phyloP scores from a whole-genome alignment of 2,797 vertebrate species.

The Anguilla marmorata region DNA sequence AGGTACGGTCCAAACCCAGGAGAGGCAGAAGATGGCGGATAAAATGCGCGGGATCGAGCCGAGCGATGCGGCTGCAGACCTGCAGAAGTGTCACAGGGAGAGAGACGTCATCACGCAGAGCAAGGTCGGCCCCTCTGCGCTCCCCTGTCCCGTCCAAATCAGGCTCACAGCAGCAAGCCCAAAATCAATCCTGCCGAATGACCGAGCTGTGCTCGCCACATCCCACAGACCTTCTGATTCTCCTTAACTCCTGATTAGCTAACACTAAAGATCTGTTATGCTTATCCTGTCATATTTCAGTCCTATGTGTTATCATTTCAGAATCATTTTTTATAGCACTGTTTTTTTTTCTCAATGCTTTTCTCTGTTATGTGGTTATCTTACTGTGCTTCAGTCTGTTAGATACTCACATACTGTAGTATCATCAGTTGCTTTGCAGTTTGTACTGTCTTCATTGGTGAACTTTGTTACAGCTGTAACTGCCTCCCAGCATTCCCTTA shows the following conservation, averaged over 20 bases:
- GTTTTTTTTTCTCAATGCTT: neutral
- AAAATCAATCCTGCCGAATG: neutral
- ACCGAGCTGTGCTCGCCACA: neutral
- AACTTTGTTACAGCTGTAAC: constrained; percentile 46
- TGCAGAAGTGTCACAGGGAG: constrained; percentile 69
- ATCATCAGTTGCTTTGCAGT: neutral
- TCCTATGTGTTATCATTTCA: neutral
- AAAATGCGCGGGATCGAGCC: constrained; percentile 67
- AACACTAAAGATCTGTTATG: neutral
- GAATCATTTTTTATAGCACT: neutral
- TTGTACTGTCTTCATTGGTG: constrained; percentile 32
- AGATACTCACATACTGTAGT: neutral
- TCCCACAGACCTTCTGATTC: neutral
- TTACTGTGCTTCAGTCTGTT: neutral
- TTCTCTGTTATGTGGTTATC: neutral
- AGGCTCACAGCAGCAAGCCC: neutral
- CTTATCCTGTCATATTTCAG: neutral
- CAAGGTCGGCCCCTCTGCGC: constrained; percentile 59
- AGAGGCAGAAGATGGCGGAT: constrained; percentile 73
- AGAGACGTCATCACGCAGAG: constrained; percentile 53
- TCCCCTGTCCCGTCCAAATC: neutral
- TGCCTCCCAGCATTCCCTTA: neutral
- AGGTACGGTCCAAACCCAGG: constrained; percentile 84
- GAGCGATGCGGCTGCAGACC: constrained; percentile 68
- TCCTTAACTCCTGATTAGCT: neutral